These are phyloP conservation scores for Megamerina dolium DNA, from an alignment of 2,888 invertebrate species.

Conservation along the genomic window DNA sequence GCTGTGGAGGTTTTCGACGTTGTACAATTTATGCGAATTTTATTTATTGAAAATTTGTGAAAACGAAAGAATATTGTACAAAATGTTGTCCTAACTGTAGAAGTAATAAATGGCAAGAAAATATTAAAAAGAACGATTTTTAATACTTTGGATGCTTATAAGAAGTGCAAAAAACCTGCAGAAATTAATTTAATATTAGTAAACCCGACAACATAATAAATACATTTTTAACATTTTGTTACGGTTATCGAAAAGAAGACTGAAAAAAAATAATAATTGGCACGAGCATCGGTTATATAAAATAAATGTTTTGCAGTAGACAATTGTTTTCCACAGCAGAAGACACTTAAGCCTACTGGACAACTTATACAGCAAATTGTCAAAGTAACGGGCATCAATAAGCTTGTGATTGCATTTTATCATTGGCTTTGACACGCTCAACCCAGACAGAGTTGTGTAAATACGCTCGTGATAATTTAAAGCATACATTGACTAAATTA, in stretches of 20 bases:
- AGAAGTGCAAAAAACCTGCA: too few species aligned
- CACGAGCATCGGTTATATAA: constrained; percentile 81
- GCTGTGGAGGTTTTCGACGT: constrained; percentile 26
- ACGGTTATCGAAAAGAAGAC: too few species aligned
- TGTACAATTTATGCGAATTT: too few species aligned
- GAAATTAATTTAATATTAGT: too few species aligned
- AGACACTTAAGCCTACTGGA: constrained; percentile 73
- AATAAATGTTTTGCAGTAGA: constrained; percentile 85
- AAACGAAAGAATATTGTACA: too few species aligned
- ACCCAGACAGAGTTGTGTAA: constrained; percentile 67
- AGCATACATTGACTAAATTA: constrained; percentile 75
- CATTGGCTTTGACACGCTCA: constrained; percentile 77
- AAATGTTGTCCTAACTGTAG: constrained; percentile 15
- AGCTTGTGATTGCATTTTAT: constrained; percentile 90
- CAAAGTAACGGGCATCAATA: constrained; percentile 77
- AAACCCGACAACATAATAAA: too few species aligned
- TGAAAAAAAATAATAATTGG: constrained; percentile 69
- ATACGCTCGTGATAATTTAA: constrained; percentile 72
- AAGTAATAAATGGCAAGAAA: too few species aligned
- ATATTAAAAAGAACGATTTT: constrained; percentile 15
- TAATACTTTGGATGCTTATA: too few species aligned
- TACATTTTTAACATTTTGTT: too few species aligned
- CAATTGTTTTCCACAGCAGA: constrained; percentile 69
- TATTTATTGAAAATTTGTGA: constrained; percentile 3
- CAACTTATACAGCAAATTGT: constrained; percentile 79